Base-by-base conservation (phyloP, 2,888 invertebrate species). In the Lordiphosa fenestrarum region DNA sequence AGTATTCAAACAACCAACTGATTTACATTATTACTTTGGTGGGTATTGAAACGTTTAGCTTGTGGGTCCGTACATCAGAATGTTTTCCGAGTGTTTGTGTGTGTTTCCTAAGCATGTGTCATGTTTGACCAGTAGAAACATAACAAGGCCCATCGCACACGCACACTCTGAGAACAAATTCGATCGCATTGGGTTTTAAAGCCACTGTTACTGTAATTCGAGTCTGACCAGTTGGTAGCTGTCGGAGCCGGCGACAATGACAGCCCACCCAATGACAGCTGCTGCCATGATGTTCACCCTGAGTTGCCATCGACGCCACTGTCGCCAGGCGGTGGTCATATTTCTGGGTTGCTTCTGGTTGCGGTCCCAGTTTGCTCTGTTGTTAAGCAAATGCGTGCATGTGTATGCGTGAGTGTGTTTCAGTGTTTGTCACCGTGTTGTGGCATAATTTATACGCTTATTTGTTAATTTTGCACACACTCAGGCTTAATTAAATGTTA, bases 391-490 rank as follows among this genome's bases (percentile, higher is more conserved):
- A 39, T 49, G 13, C 39, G 38, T 37, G 55, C 33, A 55, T 35
- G 12, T 41, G 23, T 53, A 50, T 61, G 36, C 12, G 36, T 21
- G 36, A 38, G 49, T 37, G 12, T 35, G 12, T 10, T 9, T 35
- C 15, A 9, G 59, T 60, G 51, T 53, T 50, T 64, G 64, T 48
- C 51, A 63, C 46, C 63, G 64, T 62, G 63, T 76, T 76, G 66
- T 59, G 62, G 74, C 69, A 76, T 77, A 74, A 81, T 76, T 77
- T 76, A 81, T 77, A 74, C 72, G 70, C 77, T 77, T 81, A 81
- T 81, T 77, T 81, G 81, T 77, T 81, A 72, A 73, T 81, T 81
- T 76, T 56, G 71, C 59, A 49, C 53, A 60, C 74, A 66, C 74
- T 71, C 59, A 30, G 49, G 59, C 74, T 81, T 81, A 76, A 76